phyloP scores from a whole-genome alignment of 92 coral and sea anemone species.

The Diadumene lineata region DNA sequence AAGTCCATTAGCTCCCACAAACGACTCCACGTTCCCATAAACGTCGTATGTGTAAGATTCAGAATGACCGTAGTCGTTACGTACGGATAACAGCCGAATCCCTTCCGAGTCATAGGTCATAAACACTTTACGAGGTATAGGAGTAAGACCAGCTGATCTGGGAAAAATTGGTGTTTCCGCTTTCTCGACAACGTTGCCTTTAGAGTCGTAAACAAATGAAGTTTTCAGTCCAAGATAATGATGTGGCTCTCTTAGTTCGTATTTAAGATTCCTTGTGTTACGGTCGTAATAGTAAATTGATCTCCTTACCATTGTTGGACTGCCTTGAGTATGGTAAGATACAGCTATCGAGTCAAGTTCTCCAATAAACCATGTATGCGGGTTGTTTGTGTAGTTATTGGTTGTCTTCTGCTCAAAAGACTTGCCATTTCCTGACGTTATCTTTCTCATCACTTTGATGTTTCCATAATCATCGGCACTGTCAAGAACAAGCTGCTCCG shows the following conservation, averaged over 20 bases:
- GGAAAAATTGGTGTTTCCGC: conserved; percentile 23
- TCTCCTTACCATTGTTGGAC: conserved; percentile 15
- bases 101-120: conserved; percentile 31
- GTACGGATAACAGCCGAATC: conserved; percentile 23
- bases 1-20: conserved; percentile 28
- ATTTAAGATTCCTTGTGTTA: conserved; percentile 25
- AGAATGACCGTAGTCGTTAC: conserved; percentile 31
- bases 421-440: conserved; percentile 31
- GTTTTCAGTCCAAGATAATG: conserved; percentile 34
- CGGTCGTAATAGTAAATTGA: conserved; percentile 27
- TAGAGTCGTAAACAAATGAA: conserved; percentile 24
- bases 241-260: conserved; percentile 29
- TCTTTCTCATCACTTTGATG: conserved; percentile 19
- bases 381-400: conserved; percentile 33
- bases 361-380: conserved; percentile 35
- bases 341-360: conserved; percentile 28
- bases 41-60: conserved; percentile 31
- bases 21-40: conserved; percentile 20
- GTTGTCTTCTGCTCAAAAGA: conserved; percentile 17
- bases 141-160: conserved; percentile 9
- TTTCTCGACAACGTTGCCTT: conserved; percentile 35
- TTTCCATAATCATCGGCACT: conserved; percentile 28
- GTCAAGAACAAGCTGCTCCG: conserved; percentile 20
- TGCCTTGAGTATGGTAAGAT: conserved; percentile 5
- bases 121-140: conserved; percentile 15